Conservation (phyloP, 2,113 vertebrate species). For the Corythoichthys haematopterus region DNA sequence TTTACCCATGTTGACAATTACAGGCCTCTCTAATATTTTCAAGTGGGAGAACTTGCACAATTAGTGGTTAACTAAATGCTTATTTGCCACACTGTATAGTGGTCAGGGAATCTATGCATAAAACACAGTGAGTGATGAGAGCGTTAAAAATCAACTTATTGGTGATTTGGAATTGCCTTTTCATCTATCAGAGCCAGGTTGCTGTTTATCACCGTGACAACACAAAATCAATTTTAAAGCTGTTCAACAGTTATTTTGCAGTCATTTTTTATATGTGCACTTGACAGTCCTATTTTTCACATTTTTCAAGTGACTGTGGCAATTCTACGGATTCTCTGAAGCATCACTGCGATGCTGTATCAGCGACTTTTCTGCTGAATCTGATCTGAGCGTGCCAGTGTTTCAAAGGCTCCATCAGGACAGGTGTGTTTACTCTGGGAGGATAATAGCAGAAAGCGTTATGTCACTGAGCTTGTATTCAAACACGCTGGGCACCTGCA, state of each 20-base stretch:
- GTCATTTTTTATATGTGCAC: conserved; percentile 32
- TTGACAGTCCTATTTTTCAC: conserved; percentile 13
- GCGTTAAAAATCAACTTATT: conserved; percentile 44
- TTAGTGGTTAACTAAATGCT: too few relatives aligned
- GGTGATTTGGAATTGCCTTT: conserved; percentile 33
- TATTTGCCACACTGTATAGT: too few relatives aligned
- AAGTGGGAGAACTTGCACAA: too few relatives aligned
- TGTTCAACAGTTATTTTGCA: conserved; percentile 20
- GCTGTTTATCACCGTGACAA: conserved; percentile 17
- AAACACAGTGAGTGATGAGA: conserved; percentile 18
- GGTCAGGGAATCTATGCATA: not conserved
- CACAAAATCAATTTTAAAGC: conserved; percentile 39
- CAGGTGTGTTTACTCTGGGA: conserved; percentile 59
- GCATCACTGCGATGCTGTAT: not conserved
- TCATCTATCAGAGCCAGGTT: conserved; percentile 20
- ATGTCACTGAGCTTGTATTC: conserved; percentile 45
- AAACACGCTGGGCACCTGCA: conserved; percentile 53
- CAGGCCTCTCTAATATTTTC: too few relatives aligned
- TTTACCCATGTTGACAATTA: too few relatives aligned
- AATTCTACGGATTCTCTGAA: conserved; percentile 8
- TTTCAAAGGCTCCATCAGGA: conserved; percentile 41
- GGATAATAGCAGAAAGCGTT: conserved; percentile 42
- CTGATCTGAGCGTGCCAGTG: conserved; percentile 21
- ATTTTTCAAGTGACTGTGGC: conserved; percentile 1
- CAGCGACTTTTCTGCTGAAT: conserved; percentile 18